Evolutionary conservation across 2,888 invertebrate species (phyloP).

Genomic region (Choreutis nemorana): DNA sequence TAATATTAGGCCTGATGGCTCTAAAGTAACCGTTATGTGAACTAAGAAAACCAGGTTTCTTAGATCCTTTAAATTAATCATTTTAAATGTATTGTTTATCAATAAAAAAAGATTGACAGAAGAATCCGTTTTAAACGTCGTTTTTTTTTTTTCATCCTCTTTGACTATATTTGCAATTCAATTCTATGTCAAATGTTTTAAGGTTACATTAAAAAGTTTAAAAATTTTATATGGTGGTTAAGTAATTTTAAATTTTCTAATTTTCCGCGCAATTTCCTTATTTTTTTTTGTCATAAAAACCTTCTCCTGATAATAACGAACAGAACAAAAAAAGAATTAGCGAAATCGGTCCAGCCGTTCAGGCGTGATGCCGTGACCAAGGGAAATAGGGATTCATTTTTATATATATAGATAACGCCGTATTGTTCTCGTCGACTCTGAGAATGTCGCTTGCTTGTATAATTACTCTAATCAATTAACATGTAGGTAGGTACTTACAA

Average conservation of each 20-base stretch:
- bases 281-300: not conserved
- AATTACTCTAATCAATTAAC: no score
- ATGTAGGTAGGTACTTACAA: no score
- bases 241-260: not conserved
- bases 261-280: not conserved
- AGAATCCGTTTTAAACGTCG: not conserved
- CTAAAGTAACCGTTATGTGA: not conserved
- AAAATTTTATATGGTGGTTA: not conserved
- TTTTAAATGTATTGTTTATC: constrained; percentile 1
- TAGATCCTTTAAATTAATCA: not conserved
- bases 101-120: not conserved
- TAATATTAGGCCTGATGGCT: not conserved
- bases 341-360: constrained; percentile 1
- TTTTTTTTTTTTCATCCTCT: not conserved
- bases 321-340: constrained; percentile 1
- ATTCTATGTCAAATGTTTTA: not conserved
- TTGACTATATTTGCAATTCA: not conserved
- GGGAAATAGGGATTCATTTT: not conserved
- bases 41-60: constrained; percentile 1
- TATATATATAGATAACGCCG: no score
- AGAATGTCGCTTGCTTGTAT: no score
- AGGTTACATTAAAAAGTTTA: not conserved
- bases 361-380: not conserved
- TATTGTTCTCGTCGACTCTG: no score
- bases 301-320: no score